These are phyloP conservation scores for Andrena dorsata DNA, from an alignment of 2,888 invertebrate species.

Conservation along the genomic window DNA sequence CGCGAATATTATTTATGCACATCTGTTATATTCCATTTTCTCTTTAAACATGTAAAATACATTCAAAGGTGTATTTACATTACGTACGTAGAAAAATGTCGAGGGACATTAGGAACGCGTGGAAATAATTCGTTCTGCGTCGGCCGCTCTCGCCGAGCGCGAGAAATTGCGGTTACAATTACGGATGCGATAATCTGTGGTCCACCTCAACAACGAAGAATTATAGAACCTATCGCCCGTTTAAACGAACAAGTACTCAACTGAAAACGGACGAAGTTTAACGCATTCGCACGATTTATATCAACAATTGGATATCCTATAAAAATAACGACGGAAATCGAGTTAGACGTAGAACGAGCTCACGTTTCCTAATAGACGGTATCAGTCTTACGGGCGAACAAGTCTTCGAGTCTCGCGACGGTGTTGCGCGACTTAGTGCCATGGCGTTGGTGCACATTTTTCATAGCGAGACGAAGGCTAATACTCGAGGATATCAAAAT, in stretches of 20 bases:
- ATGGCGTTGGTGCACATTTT: not conserved
- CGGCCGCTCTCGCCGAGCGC: not conserved
- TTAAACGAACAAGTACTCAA: not conserved
- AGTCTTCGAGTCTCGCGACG: constrained; percentile 31
- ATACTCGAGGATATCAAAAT: too few species aligned
- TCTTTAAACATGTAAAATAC: constrained; percentile 10
- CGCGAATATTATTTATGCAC: constrained; percentile 10
- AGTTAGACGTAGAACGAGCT: not conserved
- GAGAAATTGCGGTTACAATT: not conserved
- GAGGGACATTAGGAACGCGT: constrained; percentile 13
- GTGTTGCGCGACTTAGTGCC: not conserved
- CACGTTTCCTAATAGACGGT: not conserved
- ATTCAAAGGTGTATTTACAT: constrained; percentile 32
- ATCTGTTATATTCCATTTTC: not conserved
- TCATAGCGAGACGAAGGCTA: not conserved
- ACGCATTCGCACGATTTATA: not conserved
- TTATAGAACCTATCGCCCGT: not conserved
- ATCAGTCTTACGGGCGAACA: constrained; percentile 48
- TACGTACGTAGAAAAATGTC: constrained; percentile 16
- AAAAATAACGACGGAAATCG: not conserved
- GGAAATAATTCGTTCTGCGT: not conserved
- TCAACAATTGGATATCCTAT: not conserved
- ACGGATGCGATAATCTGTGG: constrained; percentile 1
- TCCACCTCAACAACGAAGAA: constrained; percentile 1
- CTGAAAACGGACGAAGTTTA: not conserved